phyloP scores from a whole-genome alignment of 2,113 vertebrate species.

The Silurus glanis region DNA sequence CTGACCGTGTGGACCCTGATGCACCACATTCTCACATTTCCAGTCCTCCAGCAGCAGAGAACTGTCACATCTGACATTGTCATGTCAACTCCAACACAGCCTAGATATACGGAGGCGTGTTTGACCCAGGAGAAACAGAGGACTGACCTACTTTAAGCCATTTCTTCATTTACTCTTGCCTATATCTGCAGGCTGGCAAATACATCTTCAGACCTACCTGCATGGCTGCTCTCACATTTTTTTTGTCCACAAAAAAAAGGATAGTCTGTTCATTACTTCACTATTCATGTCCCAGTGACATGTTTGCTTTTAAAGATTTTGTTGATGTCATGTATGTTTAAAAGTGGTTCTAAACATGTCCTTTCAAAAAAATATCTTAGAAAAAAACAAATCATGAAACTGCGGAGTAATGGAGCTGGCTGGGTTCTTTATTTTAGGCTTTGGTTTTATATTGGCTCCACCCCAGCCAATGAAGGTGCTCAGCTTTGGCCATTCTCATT shows the following conservation, averaged over 20 bases:
- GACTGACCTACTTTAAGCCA: slow-evolving; percentile 52
- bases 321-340: not conserved
- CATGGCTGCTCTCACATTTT: not conserved
- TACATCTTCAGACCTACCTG: slow-evolving; percentile 29
- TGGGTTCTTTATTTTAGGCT: not conserved
- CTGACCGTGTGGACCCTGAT: slow-evolving; percentile 29
- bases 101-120: slow-evolving; percentile 51
- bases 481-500: not conserved
- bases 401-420: not conserved
- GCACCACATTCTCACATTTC: slow-evolving; percentile 37
- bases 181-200: slow-evolving; percentile 43
- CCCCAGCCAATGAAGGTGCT: not conserved
- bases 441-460: not conserved
- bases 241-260: not conserved
- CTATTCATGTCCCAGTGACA: not conserved
- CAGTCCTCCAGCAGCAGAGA: slow-evolving; percentile 32
- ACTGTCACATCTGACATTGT: slow-evolving; percentile 55
- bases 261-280: not conserved
- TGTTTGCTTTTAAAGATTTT: not conserved
- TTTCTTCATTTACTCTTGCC: slow-evolving; percentile 42
- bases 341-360: not conserved
- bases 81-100: slow-evolving; percentile 43
- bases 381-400: not conserved
- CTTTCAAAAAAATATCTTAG: not conserved
- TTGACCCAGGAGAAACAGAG: slow-evolving; percentile 63